These are phyloP conservation scores for Steinernema khuongi DNA, from an alignment of 1,140 invertebrate species.

Conservation along the genomic window DNA sequence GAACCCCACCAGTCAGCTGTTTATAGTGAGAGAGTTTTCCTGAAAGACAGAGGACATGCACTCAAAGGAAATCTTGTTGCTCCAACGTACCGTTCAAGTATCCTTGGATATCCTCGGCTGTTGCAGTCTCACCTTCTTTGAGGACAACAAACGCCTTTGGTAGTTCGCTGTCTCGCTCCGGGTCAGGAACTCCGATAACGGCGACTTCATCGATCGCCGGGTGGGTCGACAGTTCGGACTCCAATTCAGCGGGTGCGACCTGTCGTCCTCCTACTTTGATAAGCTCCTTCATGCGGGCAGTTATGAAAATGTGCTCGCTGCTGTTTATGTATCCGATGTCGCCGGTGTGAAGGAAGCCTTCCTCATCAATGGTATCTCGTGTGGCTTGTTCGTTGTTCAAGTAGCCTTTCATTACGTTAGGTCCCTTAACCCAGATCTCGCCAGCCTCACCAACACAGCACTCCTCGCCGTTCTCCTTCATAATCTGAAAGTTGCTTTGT, in stretches of 20 bases:
- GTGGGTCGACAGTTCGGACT: constrained; percentile 70
- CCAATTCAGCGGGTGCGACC: constrained; percentile 74
- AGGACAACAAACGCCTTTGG: constrained; percentile 71
- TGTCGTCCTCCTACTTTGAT: constrained; percentile 63
- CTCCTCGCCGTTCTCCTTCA: not conserved
- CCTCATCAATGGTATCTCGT: constrained; percentile 66
- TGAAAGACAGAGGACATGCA: not conserved
- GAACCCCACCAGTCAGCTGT: constrained; percentile 64
- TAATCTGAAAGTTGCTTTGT: constrained; percentile 18
- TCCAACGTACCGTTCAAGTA: not conserved
- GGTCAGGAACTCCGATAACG: constrained; percentile 72
- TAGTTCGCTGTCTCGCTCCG: constrained; percentile 68
- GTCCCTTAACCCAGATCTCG: constrained; percentile 55
- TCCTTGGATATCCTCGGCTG: constrained; percentile 18
- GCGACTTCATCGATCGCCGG: constrained; percentile 71
- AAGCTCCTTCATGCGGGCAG: not conserved
- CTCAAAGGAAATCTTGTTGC: not conserved
- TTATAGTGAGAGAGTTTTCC: constrained; percentile 40
- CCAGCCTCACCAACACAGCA: constrained; percentile 32
- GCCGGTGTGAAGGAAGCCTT: constrained; percentile 71
- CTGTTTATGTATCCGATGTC: not conserved
- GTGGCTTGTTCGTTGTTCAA: constrained; percentile 70
- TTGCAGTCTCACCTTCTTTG: not conserved
- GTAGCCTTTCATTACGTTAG: constrained; percentile 66
- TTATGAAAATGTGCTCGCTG: not conserved